These are phyloP conservation scores for Corbicula japonica DNA, from an alignment of 2,888 invertebrate genomes.

Conservation along the genomic window DNA sequence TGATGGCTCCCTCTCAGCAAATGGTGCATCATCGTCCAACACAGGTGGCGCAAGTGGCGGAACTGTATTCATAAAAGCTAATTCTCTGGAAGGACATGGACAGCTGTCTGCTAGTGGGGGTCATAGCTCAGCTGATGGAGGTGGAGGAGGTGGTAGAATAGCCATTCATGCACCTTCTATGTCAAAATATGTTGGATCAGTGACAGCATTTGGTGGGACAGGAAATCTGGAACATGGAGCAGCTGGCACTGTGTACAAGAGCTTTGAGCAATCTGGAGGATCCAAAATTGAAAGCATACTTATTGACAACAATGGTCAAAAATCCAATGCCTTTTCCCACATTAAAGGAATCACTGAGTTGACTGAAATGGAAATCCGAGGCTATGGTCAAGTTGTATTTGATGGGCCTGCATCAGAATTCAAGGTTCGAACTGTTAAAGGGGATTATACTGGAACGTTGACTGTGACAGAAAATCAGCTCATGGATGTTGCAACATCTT, in stretches of 20 bases:
- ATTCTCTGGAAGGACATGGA: constrained; percentile 72
- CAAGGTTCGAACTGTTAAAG: constrained; percentile 61
- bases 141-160: constrained; percentile 74
- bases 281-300: constrained; percentile 43
- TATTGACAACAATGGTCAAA: constrained; percentile 62
- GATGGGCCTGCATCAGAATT: constrained; percentile 29
- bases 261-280: constrained; percentile 64
- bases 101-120: constrained; percentile 71
- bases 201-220: constrained; percentile 66
- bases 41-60: constrained; percentile 47
- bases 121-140: constrained; percentile 59
- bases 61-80: constrained; percentile 61
- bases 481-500: constrained; percentile 71
- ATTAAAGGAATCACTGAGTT: constrained; percentile 43
- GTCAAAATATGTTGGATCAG: constrained; percentile 65
- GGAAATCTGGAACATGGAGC: constrained; percentile 66
- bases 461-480: constrained; percentile 57
- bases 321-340: constrained; percentile 46
- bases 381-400: constrained; percentile 55
- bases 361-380: constrained; percentile 57
- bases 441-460: constrained; percentile 71
- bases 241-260: constrained; percentile 73
- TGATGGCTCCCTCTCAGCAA: constrained; percentile 68
- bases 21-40: constrained; percentile 56
- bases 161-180: constrained; percentile 55